Percentiles rank a stretch among this genome's conserved stretches.
Evolutionary conservation across 2,797 vertebrate genomes (phyloP).

Genomic region (Toxotes lorentzi): DNA sequence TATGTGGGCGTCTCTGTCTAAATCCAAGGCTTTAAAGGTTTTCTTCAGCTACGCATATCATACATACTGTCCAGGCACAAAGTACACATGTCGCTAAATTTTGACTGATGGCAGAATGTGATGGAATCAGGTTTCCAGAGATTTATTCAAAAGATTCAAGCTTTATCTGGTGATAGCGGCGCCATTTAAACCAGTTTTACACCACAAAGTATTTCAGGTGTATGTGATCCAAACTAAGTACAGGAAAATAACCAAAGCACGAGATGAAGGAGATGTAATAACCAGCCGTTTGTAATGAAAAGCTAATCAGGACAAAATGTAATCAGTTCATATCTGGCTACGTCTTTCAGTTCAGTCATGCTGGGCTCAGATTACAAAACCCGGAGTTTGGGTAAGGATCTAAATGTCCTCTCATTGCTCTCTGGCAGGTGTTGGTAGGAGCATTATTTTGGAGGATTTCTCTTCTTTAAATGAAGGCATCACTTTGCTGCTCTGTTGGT

Average conservation of each 20-base stretch:
- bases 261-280: not conserved
- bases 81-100: not conserved
- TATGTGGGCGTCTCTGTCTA: not conserved
- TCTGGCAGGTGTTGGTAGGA: not conserved
- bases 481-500: not conserved
- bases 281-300: not conserved
- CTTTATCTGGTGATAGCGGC: not conserved
- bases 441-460: not conserved
- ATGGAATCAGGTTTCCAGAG: not conserved
- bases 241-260: not conserved
- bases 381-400: not conserved
- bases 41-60: conserved; percentile 7
- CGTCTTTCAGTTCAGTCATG: not conserved
- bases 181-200: not conserved
- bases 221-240: not conserved
- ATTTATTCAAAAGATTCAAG: not conserved
- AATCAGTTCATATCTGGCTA: not conserved
- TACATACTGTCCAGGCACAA: not conserved
- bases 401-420: not conserved
- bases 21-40: conserved; percentile 38
- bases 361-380: not conserved
- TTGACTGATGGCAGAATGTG: not conserved
- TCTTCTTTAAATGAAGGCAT: no score
- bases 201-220: not conserved
- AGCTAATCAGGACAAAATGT: not conserved